Evolutionary conservation across 2,113 vertebrate species (phyloP).

Genomic region (Grammatotria lemairii): DNA sequence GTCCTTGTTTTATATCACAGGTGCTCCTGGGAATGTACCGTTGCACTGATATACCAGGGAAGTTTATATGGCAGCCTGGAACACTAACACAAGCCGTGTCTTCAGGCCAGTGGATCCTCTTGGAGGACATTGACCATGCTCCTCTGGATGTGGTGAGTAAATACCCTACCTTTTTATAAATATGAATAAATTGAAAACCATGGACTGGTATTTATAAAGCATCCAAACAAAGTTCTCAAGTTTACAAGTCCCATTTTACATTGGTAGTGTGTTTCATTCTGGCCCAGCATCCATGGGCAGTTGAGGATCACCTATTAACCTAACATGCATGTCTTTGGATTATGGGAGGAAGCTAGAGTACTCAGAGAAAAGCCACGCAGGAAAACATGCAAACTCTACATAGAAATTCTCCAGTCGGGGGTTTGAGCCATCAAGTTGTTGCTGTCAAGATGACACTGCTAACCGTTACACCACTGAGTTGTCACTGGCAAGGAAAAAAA

Average conservation of each 20-base stretch:
- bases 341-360: not conserved
- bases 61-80: slow-evolving; percentile 95
- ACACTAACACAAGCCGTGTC: slow-evolving; percentile 88
- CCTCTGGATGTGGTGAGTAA: slow-evolving; percentile 89
- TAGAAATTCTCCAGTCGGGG: not conserved
- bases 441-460: not conserved
- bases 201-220: not conserved
- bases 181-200: not conserved
- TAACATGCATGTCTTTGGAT: not conserved
- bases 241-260: not conserved
- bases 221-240: not conserved
- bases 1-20: slow-evolving; percentile 54
- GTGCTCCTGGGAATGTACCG: slow-evolving; percentile 94
- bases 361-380: not conserved
- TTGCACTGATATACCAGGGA: slow-evolving; percentile 91
- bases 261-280: not conserved
- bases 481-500: not conserved
- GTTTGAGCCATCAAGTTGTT: not conserved
- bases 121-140: slow-evolving; percentile 96
- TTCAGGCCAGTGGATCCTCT: slow-evolving; percentile 88
- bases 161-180: not conserved
- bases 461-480: not conserved
- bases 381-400: not conserved
- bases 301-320: not conserved
- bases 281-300: not conserved